These are phyloP conservation scores for Cloeon dipterum DNA, from an alignment of 2,888 invertebrate species.

Conservation along the genomic window DNA sequence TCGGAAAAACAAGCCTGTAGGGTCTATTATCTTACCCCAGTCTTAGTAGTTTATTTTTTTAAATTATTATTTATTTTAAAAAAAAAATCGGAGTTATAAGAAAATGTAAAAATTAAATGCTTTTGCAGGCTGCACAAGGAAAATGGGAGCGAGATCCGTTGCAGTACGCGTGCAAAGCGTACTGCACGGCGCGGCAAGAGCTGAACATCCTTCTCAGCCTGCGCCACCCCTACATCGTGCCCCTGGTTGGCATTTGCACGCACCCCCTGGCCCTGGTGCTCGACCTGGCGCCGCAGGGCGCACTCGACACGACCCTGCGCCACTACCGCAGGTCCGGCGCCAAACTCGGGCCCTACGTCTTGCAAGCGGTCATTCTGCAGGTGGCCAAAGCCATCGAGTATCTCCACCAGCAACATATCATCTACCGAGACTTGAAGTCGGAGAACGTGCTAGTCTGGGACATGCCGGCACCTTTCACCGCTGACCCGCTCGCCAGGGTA, in stretches of 20 bases:
- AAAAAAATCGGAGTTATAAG: background rate
- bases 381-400: slow-evolving; percentile 88
- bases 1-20: too few species aligned
- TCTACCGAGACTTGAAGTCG: slow-evolving; percentile 82
- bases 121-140: slow-evolving; percentile 53
- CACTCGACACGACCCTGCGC: slow-evolving; percentile 62
- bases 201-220: slow-evolving; percentile 65
- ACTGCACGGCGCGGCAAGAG: slow-evolving; percentile 89
- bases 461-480: slow-evolving; percentile 58
- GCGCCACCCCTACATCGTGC: slow-evolving; percentile 78
- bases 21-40: too few species aligned
- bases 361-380: slow-evolving; percentile 71
- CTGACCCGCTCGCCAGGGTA: slow-evolving; percentile 29
- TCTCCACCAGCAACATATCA: slow-evolving; percentile 76
- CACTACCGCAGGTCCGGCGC: slow-evolving; percentile 68
- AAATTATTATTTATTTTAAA: too few species aligned
- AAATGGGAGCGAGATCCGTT: slow-evolving; percentile 88
- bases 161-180: slow-evolving; percentile 85
- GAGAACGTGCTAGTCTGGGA: slow-evolving; percentile 98
- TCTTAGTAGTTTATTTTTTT: too few species aligned
- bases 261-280: slow-evolving; percentile 74
- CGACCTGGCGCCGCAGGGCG: slow-evolving; percentile 79
- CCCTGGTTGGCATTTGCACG: slow-evolving; percentile 71
- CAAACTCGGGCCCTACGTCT: slow-evolving; percentile 51
- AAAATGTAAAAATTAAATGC: too few species aligned